phyloP scores from a whole-genome alignment of 2,113 vertebrate species.

The Hemicordylus capensis region DNA sequence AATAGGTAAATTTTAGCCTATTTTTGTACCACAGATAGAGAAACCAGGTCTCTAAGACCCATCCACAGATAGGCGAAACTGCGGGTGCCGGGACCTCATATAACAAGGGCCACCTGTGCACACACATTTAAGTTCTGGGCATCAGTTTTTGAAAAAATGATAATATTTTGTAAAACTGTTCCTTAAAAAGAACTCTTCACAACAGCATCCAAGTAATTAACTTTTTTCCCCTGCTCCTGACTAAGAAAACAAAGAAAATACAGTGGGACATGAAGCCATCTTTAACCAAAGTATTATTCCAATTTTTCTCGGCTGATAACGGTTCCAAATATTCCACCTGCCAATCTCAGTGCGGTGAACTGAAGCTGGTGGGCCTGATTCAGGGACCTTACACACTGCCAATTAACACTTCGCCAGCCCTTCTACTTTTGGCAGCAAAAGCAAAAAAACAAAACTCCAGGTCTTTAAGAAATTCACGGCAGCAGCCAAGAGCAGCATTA shows the following conservation, averaged over 20 bases:
- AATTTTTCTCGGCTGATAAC: not conserved
- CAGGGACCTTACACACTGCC: not conserved
- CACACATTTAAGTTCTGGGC: not conserved
- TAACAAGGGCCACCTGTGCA: too few species aligned
- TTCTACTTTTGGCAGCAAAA: slow-evolving; percentile 48
- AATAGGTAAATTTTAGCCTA: too few species aligned
- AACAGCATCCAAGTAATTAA: not conserved
- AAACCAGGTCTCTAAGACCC: too few species aligned
- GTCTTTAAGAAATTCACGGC: slow-evolving; percentile 57
- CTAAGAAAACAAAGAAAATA: not conserved
- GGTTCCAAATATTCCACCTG: not conserved
- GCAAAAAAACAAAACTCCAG: not conserved
- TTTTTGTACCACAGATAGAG: too few species aligned
- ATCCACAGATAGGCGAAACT: too few species aligned
- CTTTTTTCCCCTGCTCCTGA: not conserved
- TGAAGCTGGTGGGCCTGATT: not conserved
- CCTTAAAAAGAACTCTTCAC: not conserved
- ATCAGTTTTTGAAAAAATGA: not conserved
- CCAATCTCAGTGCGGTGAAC: not conserved
- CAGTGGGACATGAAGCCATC: not conserved
- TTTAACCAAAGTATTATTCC: not conserved
- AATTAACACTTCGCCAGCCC: not conserved
- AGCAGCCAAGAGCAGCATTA: slow-evolving; percentile 63
- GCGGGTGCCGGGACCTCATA: too few species aligned
- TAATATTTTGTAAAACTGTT: not conserved